These are phyloP conservation scores for Halotydeus destructor DNA, from an alignment of 1,140 invertebrate genomes.

Conservation along the genomic window DNA sequence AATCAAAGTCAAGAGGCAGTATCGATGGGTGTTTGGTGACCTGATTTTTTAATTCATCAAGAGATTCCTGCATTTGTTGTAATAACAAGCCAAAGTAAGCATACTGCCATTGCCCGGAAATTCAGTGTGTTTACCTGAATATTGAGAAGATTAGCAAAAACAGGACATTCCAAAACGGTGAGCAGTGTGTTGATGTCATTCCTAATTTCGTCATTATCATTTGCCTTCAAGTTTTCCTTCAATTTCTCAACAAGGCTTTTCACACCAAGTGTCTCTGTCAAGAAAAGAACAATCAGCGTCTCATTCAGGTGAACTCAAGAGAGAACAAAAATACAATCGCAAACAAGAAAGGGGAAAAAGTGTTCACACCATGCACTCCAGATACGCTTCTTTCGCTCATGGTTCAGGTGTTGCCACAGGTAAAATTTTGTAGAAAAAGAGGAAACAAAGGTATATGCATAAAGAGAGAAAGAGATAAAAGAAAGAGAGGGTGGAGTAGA, in stretches of 20 bases:
- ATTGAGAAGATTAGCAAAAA: conserved; percentile 72
- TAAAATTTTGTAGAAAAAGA: too few species aligned
- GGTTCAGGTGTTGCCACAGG: too few species aligned
- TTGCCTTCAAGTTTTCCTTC: conserved; percentile 4
- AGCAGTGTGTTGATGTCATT: conserved; percentile 69
- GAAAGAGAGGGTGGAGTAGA: too few species aligned
- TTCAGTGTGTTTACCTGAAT: conserved; percentile 35
- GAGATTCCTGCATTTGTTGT: conserved; percentile 17
- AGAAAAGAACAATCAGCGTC: too few species aligned
- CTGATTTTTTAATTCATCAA: conserved; percentile 21
- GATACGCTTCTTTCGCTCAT: too few species aligned
- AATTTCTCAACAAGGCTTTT: conserved; percentile 3
- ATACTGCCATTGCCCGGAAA: conserved; percentile 10
- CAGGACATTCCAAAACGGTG: conserved; percentile 68
- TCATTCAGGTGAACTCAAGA: too few species aligned
- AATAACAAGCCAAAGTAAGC: conserved; percentile 6
- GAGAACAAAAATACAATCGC: too few species aligned
- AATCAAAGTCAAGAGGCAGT: conserved; percentile 72
- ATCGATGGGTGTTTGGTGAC: conserved; percentile 53
- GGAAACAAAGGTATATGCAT: too few species aligned
- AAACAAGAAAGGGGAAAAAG: too few species aligned
- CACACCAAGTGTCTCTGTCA: too few species aligned
- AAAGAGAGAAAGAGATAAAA: too few species aligned
- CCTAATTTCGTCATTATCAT: conserved; percentile 9
- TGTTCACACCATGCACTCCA: too few species aligned